These are phyloP conservation scores for Chymomyza amoena DNA, from an alignment of 2,888 invertebrate genomes.

Conservation along the genomic window DNA sequence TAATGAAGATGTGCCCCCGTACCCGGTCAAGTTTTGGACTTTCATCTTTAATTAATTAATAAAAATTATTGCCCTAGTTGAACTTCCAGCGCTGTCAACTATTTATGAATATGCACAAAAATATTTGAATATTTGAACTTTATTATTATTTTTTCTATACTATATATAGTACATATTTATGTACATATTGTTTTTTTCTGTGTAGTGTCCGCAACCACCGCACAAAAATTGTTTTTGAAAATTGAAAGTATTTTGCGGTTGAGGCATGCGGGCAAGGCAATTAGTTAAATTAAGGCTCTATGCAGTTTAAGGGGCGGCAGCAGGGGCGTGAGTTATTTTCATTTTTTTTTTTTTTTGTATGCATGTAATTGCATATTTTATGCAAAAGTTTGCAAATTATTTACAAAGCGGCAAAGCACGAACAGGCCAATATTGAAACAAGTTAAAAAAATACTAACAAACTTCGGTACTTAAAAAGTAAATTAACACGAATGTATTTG, in stretches of 20 bases:
- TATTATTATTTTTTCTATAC: slow-evolving; percentile 7
- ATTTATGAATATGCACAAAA: slow-evolving; percentile 50
- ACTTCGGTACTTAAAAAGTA: slow-evolving; percentile 26
- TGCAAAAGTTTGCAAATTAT: neutral
- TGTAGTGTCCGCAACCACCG: slow-evolving; percentile 30
- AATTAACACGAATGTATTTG: neutral
- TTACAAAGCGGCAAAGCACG: neutral
- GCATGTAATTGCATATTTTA: slow-evolving; percentile 11
- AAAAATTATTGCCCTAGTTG: slow-evolving; percentile 61
- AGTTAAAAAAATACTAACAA: slow-evolving; percentile 11
- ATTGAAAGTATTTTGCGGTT: slow-evolving; percentile 59
- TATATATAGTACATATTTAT: neutral
- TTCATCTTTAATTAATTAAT: slow-evolving; percentile 75
- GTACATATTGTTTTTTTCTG: slow-evolving; percentile 9
- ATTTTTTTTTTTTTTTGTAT: slow-evolving; percentile 20
- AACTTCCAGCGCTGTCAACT: slow-evolving; percentile 58
- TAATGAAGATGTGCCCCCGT: slow-evolving; percentile 35
- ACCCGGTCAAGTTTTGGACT: slow-evolving; percentile 27
- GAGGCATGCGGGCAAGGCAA: slow-evolving; percentile 45
- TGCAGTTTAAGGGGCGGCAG: neutral
- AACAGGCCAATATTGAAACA: slow-evolving; percentile 12
- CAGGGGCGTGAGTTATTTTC: neutral
- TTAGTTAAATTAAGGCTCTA: slow-evolving; percentile 51
- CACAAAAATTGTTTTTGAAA: slow-evolving; percentile 36
- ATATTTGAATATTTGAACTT: slow-evolving; percentile 34